Evolutionary conservation across 2,797 vertebrate genomes (phyloP), one percentile per base, ranked within the genome.

Genomic region (Phoeniculus purpureus): DNA sequence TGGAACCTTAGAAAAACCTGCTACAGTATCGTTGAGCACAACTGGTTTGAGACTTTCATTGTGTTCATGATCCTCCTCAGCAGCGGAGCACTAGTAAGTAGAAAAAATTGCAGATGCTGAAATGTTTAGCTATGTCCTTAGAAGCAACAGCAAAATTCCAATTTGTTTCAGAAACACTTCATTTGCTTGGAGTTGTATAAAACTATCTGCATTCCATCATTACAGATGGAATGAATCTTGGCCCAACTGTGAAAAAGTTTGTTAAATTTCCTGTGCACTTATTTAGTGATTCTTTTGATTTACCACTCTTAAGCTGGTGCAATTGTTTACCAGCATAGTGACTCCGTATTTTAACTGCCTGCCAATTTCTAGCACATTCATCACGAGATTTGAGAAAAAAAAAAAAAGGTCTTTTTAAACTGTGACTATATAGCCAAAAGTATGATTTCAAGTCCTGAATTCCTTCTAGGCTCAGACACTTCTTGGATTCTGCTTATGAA

Each of bases 11-110:
- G 99, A 84, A 99, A 98, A 97, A 99, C 99, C 25, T 99, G 99
- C 97, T 99, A 96, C 94, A 98, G 97, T 87, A 99, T 99, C 80
- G 99, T 99, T 85, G 99, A 99, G 90, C 99, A 99, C 97, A 99
- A 98, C 97, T 99, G 99, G 99, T 99, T 99, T 97, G 99, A 99
- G 95, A 99, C 98, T 50, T 99, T 99, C 97, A 99, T 99, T 94
- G 98, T 99, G 95, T 99, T 99, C 95, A 99, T 99, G 99, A 99
- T 99, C 92, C 98, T 99, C 75, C 98, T 99, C 27, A 99, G 99
- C 96, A 99, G 99, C 52, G 99, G 98, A 64, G 99, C 99, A 26
- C 96, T 99, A 97, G 99, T 99, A 94, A 98, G 98, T 97, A 68
- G 51, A 64, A 71, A 25, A 71, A 80, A 51, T 7, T 51, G 51